Percentiles rank a stretch among this genome's conserved stretches.
These are phyloP conservation scores for Geotrupes spiniger DNA, from an alignment of 2,888 invertebrate genomes.

Conservation along the genomic window DNA sequence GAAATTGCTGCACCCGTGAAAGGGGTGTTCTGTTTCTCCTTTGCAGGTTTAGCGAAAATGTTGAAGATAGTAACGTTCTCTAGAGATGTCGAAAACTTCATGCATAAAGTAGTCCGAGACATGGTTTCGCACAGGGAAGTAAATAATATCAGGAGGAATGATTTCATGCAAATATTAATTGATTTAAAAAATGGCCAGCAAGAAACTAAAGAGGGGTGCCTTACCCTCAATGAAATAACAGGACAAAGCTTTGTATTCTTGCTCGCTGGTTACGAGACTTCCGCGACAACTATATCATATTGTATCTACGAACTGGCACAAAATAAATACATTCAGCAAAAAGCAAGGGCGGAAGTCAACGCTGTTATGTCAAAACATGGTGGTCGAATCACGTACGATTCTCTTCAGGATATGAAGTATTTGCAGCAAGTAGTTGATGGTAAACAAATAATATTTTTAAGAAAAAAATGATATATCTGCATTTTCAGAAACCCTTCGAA, in stretches of 20 bases:
- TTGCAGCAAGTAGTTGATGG: slow-evolving; percentile 48
- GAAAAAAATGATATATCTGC: not conserved
- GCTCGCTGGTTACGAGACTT: slow-evolving; percentile 50
- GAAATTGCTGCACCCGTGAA: slow-evolving; percentile 23
- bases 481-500: slow-evolving; percentile 55
- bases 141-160: slow-evolving; percentile 31
- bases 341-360: slow-evolving; percentile 44
- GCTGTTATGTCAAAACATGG: slow-evolving; percentile 34
- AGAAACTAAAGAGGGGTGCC: slow-evolving; percentile 8
- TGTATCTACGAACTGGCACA: slow-evolving; percentile 43
- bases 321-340: slow-evolving; percentile 46
- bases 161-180: slow-evolving; percentile 46
- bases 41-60: slow-evolving; percentile 27
- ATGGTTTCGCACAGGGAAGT: slow-evolving; percentile 33
- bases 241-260: slow-evolving; percentile 48
- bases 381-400: slow-evolving; percentile 45
- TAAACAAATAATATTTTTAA: slow-evolving; percentile 13
- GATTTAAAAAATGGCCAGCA: slow-evolving; percentile 29
- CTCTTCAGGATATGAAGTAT: slow-evolving; percentile 48
- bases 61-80: slow-evolving; percentile 26
- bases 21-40: slow-evolving; percentile 40
- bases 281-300: slow-evolving; percentile 44
- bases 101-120: slow-evolving; percentile 31
- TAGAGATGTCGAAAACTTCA: slow-evolving; percentile 30
- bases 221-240: slow-evolving; percentile 29